Base-by-base conservation (phyloP, 2,113 vertebrate species). In the Manacus vitellinus region DNA sequence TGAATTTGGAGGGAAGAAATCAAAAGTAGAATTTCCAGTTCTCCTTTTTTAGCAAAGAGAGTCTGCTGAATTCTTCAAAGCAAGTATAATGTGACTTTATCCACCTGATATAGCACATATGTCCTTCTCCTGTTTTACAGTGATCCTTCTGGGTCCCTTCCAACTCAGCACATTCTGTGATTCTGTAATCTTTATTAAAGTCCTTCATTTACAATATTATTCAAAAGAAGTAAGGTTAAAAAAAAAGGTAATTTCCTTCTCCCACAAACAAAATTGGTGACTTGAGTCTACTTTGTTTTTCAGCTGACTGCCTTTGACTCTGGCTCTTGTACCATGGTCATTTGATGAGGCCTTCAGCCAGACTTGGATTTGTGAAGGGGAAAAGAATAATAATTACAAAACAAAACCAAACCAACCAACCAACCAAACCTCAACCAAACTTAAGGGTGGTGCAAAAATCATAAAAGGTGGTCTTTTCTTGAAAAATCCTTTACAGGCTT, bases 101-200 rank as follows among this genome's bases (percentile, higher is more conserved):
- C 18, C 10, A 39, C 39, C 43, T 46, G 9, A 75, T 23, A 27
- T 0, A 66, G 41, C 17, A 67, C 1, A 5, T 4, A 16, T 2
- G 21, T 25, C 24, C 23, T 61, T 37, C 58, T 55, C 30, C 54
- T 27, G 24, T 18, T 61, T 16, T 27, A 61, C 16, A 35, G 8
- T 27, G 35, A 27, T 39, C 24, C 59, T 37, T 61, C 10, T 37
- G 35, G 23, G 35, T 61, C 58, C 58, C 58, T 37, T 61, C 35
- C 59, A 61, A 61, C 10, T 37, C 16, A 17, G 59, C 35, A 39
- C 35, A 59, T 59, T 59, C n/a, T 46, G 52, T 41, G 24, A 54
- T 55, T 20, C 21, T 41, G 54, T 39, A 21, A 47, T 16, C 54
- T 56, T 67, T 47, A 56, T 21, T 75, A 14, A 74, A 52, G 35